These are phyloP conservation scores for Aplysia californica DNA, from an alignment of 1,140 invertebrate genomes.

Conservation along the genomic window DNA sequence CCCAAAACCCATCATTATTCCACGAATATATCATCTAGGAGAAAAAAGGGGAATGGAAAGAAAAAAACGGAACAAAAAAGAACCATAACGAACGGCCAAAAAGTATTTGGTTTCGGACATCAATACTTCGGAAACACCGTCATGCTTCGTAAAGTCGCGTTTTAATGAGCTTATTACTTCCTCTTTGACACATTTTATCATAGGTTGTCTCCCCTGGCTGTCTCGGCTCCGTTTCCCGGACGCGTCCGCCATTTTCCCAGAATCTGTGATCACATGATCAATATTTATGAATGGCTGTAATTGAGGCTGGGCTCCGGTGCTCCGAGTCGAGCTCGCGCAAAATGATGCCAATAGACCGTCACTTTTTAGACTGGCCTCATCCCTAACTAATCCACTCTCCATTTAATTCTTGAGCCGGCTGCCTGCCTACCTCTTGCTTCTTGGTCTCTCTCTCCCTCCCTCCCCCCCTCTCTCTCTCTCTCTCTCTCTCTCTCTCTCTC, in stretches of 20 bases:
- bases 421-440: too few species aligned
- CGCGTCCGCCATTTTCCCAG: not conserved
- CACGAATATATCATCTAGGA: too few species aligned
- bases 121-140: not conserved
- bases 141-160: slow-evolving; percentile 15
- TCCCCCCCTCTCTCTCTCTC: not conserved
- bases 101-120: slow-evolving; percentile 7
- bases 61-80: too few species aligned
- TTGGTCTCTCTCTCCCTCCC: not conserved
- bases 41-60: too few species aligned
- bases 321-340: too few species aligned
- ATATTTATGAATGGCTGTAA: not conserved
- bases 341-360: too few species aligned
- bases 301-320: too few species aligned
- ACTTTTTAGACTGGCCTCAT: too few species aligned
- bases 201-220: slow-evolving; percentile 1
- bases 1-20: too few species aligned
- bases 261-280: not conserved
- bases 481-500: not conserved
- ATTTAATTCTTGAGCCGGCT: too few species aligned
- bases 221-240: not conserved
- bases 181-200: slow-evolving; percentile 13
- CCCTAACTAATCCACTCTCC: too few species aligned
- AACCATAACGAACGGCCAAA: too few species aligned
- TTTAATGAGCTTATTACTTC: slow-evolving; percentile 9